Percentiles rank a stretch among this genome's conserved stretches.
Evolutionary conservation across 2,797 vertebrate genomes (phyloP).

Genomic region (Pangasius djambal): DNA sequence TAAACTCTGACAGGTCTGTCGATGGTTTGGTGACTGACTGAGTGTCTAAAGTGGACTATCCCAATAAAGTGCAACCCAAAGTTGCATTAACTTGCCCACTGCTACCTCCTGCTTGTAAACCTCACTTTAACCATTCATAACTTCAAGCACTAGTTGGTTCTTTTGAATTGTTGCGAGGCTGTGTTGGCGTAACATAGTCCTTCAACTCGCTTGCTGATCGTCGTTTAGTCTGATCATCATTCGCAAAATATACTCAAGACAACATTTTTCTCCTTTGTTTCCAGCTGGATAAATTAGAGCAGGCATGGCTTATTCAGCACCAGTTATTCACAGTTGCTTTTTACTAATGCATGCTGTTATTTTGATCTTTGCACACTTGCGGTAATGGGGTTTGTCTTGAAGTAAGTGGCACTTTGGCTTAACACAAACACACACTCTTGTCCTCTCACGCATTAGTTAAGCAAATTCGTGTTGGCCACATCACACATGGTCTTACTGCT

Average conservation of each 20-base stretch:
- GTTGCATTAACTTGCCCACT: not conserved
- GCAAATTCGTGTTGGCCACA: conserved; percentile 24
- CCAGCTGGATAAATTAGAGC: not conserved
- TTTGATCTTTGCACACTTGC: not conserved
- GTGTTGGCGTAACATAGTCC: not conserved
- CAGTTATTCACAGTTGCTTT: conserved; percentile 12
- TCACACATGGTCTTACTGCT: not conserved
- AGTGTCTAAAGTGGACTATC: not conserved
- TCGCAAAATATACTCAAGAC: not conserved
- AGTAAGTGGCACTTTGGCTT: conserved; percentile 37
- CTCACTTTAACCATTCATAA: not conserved
- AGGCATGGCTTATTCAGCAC: conserved; percentile 1
- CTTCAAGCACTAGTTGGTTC: too few species aligned
- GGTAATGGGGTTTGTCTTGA: conserved; percentile 2
- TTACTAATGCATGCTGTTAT: conserved; percentile 15
- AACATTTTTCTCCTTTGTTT: not conserved
- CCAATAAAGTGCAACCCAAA: not conserved
- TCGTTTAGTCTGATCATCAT: not conserved
- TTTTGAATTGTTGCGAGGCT: too few species aligned
- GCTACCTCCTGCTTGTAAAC: not conserved
- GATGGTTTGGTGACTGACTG: not conserved
- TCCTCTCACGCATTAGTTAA: conserved; percentile 25
- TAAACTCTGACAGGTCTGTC: not conserved
- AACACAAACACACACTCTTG: conserved; percentile 2
- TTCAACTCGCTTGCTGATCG: not conserved